Evolutionary conservation across 2,113 vertebrate species (phyloP).

Genomic region (Silurus glanis): DNA sequence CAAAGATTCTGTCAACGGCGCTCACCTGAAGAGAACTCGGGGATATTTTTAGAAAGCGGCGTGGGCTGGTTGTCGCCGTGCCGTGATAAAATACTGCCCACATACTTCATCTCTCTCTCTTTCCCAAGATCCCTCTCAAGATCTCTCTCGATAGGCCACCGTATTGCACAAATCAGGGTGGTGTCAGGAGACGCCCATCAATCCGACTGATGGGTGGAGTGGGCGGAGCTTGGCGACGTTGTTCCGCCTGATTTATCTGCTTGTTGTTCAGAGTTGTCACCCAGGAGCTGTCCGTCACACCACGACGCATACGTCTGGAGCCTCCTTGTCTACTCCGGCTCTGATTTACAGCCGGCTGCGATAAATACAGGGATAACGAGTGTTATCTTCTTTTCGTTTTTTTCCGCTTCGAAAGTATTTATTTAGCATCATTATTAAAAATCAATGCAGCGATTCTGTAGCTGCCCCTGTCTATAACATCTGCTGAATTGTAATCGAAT

Average conservation of each 20-base stretch:
- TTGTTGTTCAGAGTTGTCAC: conserved; percentile 44
- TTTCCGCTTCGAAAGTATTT: background rate
- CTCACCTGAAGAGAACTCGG: conserved; percentile 29
- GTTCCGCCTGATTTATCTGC: conserved; percentile 44
- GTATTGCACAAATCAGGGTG: conserved; percentile 37
- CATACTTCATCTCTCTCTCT: conserved; percentile 17
- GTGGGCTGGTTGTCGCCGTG: conserved; percentile 37
- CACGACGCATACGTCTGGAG: conserved; percentile 22
- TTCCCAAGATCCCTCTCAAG: background rate
- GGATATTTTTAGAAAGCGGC: conserved; percentile 29
- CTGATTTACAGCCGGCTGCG: conserved; percentile 38
- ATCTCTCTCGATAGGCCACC: background rate
- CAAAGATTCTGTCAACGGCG: conserved; percentile 16
- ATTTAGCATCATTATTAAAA: background rate
- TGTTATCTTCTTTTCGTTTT: background rate
- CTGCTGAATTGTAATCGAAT: background rate
- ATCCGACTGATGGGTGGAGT: conserved; percentile 43
- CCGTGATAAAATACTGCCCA: conserved; percentile 36
- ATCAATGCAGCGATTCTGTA: background rate
- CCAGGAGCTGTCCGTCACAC: conserved; percentile 40
- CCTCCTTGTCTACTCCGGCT: conserved; percentile 17
- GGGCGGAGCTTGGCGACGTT: conserved; percentile 33
- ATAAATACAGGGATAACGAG: background rate
- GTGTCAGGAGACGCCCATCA: conserved; percentile 31
- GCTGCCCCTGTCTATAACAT: background rate